Conservation (phyloP, 2,113 vertebrate species). For the Antennarius striatus region DNA sequence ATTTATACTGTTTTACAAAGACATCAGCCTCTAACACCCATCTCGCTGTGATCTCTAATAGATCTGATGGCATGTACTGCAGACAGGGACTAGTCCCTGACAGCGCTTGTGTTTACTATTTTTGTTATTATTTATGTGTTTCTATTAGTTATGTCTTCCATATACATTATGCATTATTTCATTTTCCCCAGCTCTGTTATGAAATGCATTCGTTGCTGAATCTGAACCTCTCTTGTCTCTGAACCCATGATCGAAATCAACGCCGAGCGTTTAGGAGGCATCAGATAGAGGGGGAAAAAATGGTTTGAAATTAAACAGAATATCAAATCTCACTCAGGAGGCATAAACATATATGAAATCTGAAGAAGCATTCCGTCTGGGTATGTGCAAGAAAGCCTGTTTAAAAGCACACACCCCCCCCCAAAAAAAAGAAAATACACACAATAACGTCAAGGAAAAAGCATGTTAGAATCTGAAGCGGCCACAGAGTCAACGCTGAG, state of each 20-base stretch:
- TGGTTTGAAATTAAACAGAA: constrained; percentile 29
- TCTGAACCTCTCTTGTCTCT: constrained; percentile 25
- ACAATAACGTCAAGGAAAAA: constrained; percentile 60
- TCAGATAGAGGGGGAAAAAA: not conserved
- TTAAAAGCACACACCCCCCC: constrained; percentile 5
- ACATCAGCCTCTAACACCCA: not conserved
- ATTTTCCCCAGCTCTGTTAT: constrained; percentile 14
- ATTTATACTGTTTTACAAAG: not conserved
- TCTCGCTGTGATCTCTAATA: constrained; percentile 7
- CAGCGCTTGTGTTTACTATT: constrained; percentile 29
- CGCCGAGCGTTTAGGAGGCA: constrained; percentile 8
- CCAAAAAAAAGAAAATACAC: constrained; percentile 27
- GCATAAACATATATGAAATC: not conserved
- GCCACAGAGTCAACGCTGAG: constrained; percentile 65
- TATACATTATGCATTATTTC: constrained; percentile 46
- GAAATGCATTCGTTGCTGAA: constrained; percentile 31
- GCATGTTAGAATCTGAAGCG: constrained; percentile 65
- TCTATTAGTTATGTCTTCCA: constrained; percentile 10
- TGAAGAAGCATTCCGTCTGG: constrained; percentile 10
- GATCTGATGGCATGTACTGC: constrained; percentile 12
- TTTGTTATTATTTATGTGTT: constrained; percentile 33
- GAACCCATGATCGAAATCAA: constrained; percentile 30
- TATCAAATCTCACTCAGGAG: constrained; percentile 10
- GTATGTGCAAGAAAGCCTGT: constrained; percentile 21
- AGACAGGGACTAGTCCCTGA: constrained; percentile 17